Percentiles rank a stretch among this genome's conserved stretches.
Evolutionary conservation across 2,888 invertebrate species (phyloP).

Genomic region (Drosophila sordidapex): DNA sequence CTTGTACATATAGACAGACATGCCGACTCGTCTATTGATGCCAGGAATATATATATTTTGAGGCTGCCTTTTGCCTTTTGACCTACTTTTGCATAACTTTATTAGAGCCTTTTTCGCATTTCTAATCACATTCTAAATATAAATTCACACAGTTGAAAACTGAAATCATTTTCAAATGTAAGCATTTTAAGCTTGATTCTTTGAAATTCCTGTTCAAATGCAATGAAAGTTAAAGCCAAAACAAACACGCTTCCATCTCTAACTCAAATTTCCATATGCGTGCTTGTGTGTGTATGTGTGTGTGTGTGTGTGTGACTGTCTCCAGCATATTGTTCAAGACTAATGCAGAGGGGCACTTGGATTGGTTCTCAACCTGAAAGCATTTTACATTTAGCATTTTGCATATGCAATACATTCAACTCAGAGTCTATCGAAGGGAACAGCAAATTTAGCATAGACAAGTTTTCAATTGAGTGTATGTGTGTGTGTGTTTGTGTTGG

Average conservation of each 20-base stretch:
- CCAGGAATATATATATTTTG: background rate
- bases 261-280: background rate
- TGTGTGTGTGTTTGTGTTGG: background rate
- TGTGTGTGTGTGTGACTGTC: conserved; percentile 11
- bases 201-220: background rate
- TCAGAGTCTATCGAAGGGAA: background rate
- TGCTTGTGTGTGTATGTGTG: background rate
- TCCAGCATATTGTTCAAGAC: conserved; percentile 29
- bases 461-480: conserved; percentile 23
- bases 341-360: conserved; percentile 16
- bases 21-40: background rate
- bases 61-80: background rate
- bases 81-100: background rate
- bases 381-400: conserved; percentile 38
- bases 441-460: conserved; percentile 41
- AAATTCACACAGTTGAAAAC: background rate
- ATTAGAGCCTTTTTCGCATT: background rate
- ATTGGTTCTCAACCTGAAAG: conserved; percentile 17
- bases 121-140: background rate
- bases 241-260: conserved; percentile 2
- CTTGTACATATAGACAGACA: background rate
- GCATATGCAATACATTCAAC: conserved; percentile 43
- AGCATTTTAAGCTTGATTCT: background rate
- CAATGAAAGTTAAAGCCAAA: background rate
- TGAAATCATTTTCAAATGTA: background rate